These are phyloP conservation scores for Drosophila ambigua DNA, from an alignment of 1,140 invertebrate species.

Conservation along the genomic window DNA sequence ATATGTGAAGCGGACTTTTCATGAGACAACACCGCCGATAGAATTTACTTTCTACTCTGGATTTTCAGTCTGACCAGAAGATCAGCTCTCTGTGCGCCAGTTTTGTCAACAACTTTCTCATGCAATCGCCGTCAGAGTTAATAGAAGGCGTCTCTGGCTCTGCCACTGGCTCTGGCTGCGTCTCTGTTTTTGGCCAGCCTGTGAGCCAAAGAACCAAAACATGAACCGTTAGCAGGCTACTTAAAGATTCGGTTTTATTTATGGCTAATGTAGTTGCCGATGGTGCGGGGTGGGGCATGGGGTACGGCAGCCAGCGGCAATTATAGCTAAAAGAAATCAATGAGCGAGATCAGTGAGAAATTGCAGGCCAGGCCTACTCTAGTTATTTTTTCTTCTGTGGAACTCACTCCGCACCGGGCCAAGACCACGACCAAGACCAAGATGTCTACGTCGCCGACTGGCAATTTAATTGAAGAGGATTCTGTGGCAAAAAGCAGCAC, in stretches of 20 bases:
- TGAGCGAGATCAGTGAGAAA: conserved; percentile 73
- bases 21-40: too few relatives aligned
- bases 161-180: conserved; percentile 13
- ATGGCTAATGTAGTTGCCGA: conserved; percentile 37
- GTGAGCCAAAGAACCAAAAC: conserved; percentile 56
- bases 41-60: conserved; percentile 82
- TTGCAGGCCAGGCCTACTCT: conserved; percentile 77
- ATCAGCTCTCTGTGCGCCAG: conserved; percentile 31
- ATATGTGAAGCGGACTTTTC: conserved; percentile 67
- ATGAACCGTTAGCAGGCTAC: conserved; percentile 65
- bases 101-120: conserved; percentile 81
- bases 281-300: too few relatives aligned
- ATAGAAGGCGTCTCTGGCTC: conserved; percentile 45
- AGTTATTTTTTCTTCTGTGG: conserved; percentile 45
- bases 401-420: conserved; percentile 15
- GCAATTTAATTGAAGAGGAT: conserved; percentile 76
- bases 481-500: conserved; percentile 35
- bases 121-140: conserved; percentile 63
- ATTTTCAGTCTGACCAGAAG: conserved; percentile 48
- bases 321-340: conserved; percentile 82
- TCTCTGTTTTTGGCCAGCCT: conserved; percentile 12
- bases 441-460: conserved; percentile 24
- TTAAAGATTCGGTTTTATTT: conserved; percentile 61
- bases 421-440: conserved; percentile 13
- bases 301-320: conserved; percentile 34